These are phyloP conservation scores for Lethenteron reissneri DNA, from an alignment of 2,113 vertebrate species.

Conservation along the genomic window DNA sequence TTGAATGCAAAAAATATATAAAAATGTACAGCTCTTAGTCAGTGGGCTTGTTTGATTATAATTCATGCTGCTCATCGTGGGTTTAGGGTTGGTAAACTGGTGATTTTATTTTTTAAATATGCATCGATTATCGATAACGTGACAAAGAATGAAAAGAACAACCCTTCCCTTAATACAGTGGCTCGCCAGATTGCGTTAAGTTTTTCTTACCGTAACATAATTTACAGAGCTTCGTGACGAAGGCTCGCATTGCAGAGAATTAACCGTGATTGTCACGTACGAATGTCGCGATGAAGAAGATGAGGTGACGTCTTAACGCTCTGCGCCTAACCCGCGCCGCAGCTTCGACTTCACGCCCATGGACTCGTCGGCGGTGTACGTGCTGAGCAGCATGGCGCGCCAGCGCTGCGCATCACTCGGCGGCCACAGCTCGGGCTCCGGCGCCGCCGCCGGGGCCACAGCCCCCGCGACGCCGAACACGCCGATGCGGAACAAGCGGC, in stretches of 20 bases:
- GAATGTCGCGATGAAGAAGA: not conserved
- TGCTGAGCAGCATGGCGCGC: conserved; percentile 93
- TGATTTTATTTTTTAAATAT: no score
- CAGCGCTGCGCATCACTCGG: conserved; percentile 76
- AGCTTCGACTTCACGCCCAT: conserved; percentile 94
- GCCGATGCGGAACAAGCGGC: conserved; percentile 83
- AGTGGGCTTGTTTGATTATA: no score
- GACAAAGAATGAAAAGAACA: no score
- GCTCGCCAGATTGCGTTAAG: not conserved
- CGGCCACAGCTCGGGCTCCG: conserved; percentile 16
- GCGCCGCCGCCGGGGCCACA: conserved; percentile 23
- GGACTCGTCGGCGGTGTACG: conserved; percentile 94
- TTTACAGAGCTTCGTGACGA: not conserved
- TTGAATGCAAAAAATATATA: no score
- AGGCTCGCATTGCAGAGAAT: not conserved
- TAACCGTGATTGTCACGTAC: not conserved
- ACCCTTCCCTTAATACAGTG: not conserved
- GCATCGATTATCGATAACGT: no score
- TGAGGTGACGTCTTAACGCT: not conserved
- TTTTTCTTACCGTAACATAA: not conserved
- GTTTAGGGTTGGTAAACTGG: no score
- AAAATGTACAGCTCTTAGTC: no score
- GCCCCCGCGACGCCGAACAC: conserved; percentile 44
- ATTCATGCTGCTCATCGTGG: no score
- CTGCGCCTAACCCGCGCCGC: conserved; percentile 9